Evolutionary conservation across 2,113 vertebrate genomes (phyloP).

Genomic region (Ovis aries): ARS-UI_Ramb_v3.0 NC_056056.1:74244001-74244500

Average conservation of each 20-base stretch:
- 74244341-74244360: not conserved
- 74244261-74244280: not conserved
- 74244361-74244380: not conserved
- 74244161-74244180: not conserved
- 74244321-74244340: not conserved
- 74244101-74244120: not conserved
- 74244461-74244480: not conserved
- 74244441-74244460: not conserved
- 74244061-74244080: not conserved
- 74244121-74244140: not conserved
- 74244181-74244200: not conserved
- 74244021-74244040: not conserved
- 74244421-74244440: not conserved
- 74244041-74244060: not conserved
- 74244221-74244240: not conserved
- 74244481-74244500: not conserved
- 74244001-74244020: not conserved
- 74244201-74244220: not conserved
- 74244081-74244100: not conserved
- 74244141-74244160: not conserved
- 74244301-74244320: not conserved
- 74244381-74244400: not conserved
- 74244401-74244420: slow-evolving; percentile 16
- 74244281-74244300: not conserved
- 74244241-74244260: not conserved